phyloP scores from a whole-genome alignment of 1,140 invertebrate species.

The Penaeus japonicus region DNA sequence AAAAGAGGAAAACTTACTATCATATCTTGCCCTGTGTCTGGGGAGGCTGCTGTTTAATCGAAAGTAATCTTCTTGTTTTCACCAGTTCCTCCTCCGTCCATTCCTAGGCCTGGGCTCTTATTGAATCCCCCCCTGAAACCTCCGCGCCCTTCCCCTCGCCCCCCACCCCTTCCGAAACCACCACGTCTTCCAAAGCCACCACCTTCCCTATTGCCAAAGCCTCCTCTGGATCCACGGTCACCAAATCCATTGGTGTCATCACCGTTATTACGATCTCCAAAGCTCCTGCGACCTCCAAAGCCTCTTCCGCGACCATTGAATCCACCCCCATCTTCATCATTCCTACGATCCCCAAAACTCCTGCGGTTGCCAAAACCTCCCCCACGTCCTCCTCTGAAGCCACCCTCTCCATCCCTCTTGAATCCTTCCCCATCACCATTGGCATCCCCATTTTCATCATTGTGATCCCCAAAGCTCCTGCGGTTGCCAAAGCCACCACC shows the following conservation, averaged over 20 bases:
- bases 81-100: constrained; percentile 48
- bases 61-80: constrained; percentile 88
- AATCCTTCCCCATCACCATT: neutral
- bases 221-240: constrained; percentile 64
- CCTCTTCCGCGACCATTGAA: constrained; percentile 62
- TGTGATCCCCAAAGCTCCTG: neutral
- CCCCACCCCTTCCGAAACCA: constrained; percentile 7
- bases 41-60: constrained; percentile 64
- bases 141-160: neutral
- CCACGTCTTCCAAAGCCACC: neutral
- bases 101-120: constrained; percentile 43
- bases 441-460: neutral
- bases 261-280: constrained; percentile 23
- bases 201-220: neutral
- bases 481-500: constrained; percentile 51
- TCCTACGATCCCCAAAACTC: too few species aligned
- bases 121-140: neutral
- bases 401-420: neutral
- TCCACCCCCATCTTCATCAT: constrained; percentile 19
- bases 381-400: constrained; percentile 15
- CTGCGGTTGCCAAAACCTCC: neutral
- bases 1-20: constrained; percentile 33
- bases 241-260: constrained; percentile 63
- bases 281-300: constrained; percentile 54
- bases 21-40: constrained; percentile 32